Base-by-base conservation (phyloP, 2,888 invertebrate genomes). In the Palloptera scutellata region DNA sequence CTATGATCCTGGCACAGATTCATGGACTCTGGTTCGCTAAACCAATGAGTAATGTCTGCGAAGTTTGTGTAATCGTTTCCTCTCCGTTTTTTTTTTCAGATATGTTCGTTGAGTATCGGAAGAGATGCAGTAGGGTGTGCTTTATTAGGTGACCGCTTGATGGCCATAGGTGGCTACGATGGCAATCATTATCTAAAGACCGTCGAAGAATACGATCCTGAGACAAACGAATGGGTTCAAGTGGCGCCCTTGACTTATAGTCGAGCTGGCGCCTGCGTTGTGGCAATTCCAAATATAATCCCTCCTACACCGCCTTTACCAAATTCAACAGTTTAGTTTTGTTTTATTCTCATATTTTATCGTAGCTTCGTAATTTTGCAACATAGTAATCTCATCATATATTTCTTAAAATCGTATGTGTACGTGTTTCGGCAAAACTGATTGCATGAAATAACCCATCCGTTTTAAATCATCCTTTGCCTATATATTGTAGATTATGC, bases 61-160 rank as follows among this genome's bases (percentile, higher is more conserved):
- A 30, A 17, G 10, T 6, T 41, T 54, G 12, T 1, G 0, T 17
- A 54, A 19, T 19, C 13, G 15, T 48, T 48, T 6, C 89, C 11
- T 61, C 20, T 43, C 9, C 12, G 15, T n/a, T 45, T 62, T 30
- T 12, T 53, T 55, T 53, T 61, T 6, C 45, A 85, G 85, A 83
- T 97, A 55, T 93, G 95, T 20, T 89, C 93, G 6, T 89, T 97
- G 78, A 92, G 91, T 59, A 88, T 92, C 75, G 94, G 94, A 55
- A 87, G 96, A 45, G 97, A 97, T 86, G 93, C 95, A 6, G 92
- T 96, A 69, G 96, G 95, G 13, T 92, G 95, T 69, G 94, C 95
- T 76, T 86, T 94, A 48, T 89, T 97, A 12, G 97, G 85, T 15
- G 92, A 93, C 83, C 88, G 89, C 73, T 84, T 94, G 62, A 88